Base-by-base conservation (phyloP, 2,888 invertebrate species). In the Malthinus flaveolus region DNA sequence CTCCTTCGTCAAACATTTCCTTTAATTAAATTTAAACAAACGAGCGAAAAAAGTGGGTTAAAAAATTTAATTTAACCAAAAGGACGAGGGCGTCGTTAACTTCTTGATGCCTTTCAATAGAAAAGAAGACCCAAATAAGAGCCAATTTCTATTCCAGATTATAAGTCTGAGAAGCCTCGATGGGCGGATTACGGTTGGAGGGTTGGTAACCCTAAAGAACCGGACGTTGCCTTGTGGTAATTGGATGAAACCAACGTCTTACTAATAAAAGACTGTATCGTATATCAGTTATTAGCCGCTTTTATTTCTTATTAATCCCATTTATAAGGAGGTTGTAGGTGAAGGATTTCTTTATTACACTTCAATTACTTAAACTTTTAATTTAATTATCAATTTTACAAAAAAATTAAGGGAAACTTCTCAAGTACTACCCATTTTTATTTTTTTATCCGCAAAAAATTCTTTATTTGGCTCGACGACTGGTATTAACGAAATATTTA, bases 171-270 rank as follows among this genome's bases (percentile, higher is more conserved):
- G 73, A 72, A 72, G 71, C 69, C 68, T 66, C 64, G 63, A 68
- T 67, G 65, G 67, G 63, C 65, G 61, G 61, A 61, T 61, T 61
- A 61, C 49, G 61, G 73, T 71, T 72, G 70, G 69, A 66, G 71
- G 75, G 74, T 74, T 73, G 72, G 73, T 71, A 71, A 72, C 74
- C 75, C 74, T 65, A 65, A 65, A 67, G 71, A 73, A 72, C 70
- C 70, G 68, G 69, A 70, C 71, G 63, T 67, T 68, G 70, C 61
- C 68, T 70, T 62, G 66, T 63, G 66, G 68, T 77, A 77, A 77
- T 77, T 76, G 76, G 77, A 77, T 77, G 72, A 68, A 65, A 71
- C 72, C 66, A 68, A 70, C 69, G 73, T 72, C 73, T 73, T 72
- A 71, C 71, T 72, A 71, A 71, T 72, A 71, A 69, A 66, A 73